phyloP scores from a whole-genome alignment of 2,888 invertebrate species.

The Drosophila pegasa region DNA sequence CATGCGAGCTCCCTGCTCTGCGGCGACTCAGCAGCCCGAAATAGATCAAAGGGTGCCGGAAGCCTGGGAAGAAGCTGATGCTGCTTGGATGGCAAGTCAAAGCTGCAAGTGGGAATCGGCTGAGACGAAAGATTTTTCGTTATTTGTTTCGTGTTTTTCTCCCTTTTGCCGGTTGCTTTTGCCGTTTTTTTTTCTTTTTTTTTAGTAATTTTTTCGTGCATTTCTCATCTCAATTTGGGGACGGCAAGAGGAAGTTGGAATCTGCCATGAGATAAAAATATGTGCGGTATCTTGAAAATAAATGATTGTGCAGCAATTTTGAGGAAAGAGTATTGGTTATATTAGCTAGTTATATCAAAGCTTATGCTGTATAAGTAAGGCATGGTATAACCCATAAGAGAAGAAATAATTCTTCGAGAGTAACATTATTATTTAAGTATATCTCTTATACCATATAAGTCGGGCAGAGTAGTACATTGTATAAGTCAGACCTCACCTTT shows the following conservation, averaged over 20 bases:
- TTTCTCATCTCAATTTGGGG: constrained; percentile 5
- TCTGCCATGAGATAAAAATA: background rate
- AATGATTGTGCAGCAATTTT: background rate
- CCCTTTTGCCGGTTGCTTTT: background rate
- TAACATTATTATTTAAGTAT: too few species aligned
- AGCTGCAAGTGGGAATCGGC: constrained; percentile 15
- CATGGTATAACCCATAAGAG: background rate
- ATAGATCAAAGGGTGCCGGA: constrained; percentile 45
- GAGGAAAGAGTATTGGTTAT: background rate
- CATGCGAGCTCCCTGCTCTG: constrained; percentile 3
- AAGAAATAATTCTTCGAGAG: too few species aligned
- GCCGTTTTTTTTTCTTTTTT: background rate
- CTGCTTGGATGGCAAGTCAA: background rate
- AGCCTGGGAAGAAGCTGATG: constrained; percentile 1
- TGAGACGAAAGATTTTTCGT: background rate
- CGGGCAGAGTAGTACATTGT: too few species aligned
- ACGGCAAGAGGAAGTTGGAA: constrained; percentile 2
- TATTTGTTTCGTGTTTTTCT: background rate
- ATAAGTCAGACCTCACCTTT: too few species aligned
- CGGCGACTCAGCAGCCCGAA: constrained; percentile 13
- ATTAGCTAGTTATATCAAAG: too few species aligned
- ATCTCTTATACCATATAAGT: too few species aligned
- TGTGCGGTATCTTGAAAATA: background rate
- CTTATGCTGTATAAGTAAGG: background rate
- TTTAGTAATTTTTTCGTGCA: constrained; percentile 2